phyloP scores from a whole-genome alignment of 2,113 vertebrate genomes.

The Pleuronectes platessa region DNA sequence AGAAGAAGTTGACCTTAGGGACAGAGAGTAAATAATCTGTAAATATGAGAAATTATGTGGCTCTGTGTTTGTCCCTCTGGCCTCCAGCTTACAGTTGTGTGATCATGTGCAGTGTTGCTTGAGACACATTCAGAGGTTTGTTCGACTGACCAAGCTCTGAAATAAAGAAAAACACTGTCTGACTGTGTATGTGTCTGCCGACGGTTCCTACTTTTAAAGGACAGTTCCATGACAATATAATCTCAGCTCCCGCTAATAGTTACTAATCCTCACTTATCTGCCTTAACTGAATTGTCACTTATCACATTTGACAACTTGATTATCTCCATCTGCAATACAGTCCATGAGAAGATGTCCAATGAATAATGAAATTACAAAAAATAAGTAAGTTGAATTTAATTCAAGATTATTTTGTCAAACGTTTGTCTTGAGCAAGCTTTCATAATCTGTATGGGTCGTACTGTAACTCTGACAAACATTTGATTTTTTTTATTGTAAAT shows the following conservation, averaged over 20 bases:
- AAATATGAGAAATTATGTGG: conserved; percentile 47
- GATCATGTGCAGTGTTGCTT: conserved; percentile 38
- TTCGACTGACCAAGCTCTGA: conserved; percentile 8
- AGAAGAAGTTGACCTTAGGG: not conserved
- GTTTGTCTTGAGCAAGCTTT: too few relatives aligned
- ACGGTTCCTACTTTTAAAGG: not conserved
- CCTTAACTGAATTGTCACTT: not conserved
- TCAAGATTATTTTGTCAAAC: not conserved
- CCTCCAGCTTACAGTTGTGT: conserved; percentile 35
- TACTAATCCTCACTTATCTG: not conserved
- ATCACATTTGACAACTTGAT: not conserved
- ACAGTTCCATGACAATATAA: not conserved
- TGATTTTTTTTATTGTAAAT: too few relatives aligned
- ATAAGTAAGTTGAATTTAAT: not conserved
- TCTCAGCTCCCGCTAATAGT: too few relatives aligned
- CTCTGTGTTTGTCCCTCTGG: conserved; percentile 33
- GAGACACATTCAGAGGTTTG: conserved; percentile 28
- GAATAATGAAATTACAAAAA: not conserved
- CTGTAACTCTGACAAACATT: too few relatives aligned
- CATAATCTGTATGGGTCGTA: too few relatives aligned
- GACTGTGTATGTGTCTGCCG: not conserved
- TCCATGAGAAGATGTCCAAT: not conserved
- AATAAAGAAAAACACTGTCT: conserved; percentile 55
- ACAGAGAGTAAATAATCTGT: conserved; percentile 33
- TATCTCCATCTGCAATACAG: not conserved